Percentiles rank a stretch among this genome's conserved stretches.
phyloP scores from a whole-genome alignment of 2,888 invertebrate species.

The Aporophyla nigra region DNA sequence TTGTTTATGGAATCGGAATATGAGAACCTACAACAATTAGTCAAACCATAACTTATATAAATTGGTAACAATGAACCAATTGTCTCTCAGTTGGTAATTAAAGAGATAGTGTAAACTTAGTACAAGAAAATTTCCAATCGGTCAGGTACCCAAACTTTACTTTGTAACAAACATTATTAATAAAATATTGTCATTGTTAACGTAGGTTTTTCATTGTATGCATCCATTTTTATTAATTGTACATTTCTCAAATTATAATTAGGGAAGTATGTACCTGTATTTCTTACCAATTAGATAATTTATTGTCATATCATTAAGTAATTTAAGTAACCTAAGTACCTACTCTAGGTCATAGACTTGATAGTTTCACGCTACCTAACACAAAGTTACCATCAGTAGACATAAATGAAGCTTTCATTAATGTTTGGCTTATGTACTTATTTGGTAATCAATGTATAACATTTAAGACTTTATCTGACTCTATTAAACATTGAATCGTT shows the following conservation, averaged over 20 bases:
- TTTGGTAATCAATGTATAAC: conserved; percentile 54
- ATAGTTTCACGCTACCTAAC: conserved; percentile 45
- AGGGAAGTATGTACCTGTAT: conserved; percentile 69
- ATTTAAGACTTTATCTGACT: conserved; percentile 37
- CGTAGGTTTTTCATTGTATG: background rate
- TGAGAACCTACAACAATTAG: background rate
- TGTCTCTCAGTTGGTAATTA: background rate
- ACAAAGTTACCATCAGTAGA: conserved; percentile 46
- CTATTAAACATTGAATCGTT: conserved; percentile 42
- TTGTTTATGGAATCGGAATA: background rate
- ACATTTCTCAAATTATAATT: conserved; percentile 47
- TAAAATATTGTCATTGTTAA: background rate
- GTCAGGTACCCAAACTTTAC: background rate
- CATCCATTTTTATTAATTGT: conserved; percentile 37
- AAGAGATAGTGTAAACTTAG: background rate
- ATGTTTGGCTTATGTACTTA: conserved; percentile 67
- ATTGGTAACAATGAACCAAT: background rate
- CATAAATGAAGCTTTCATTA: conserved; percentile 44
- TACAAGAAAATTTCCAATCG: background rate
- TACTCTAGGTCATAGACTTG: conserved; percentile 27
- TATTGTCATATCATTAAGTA: conserved; percentile 59
- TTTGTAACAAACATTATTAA: background rate
- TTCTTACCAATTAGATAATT: conserved; percentile 69
- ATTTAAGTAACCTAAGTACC: conserved; percentile 42
- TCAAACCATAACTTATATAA: background rate